Conservation (phyloP, 2,888 invertebrate genomes). For the Tenthredo distinguenda region DNA sequence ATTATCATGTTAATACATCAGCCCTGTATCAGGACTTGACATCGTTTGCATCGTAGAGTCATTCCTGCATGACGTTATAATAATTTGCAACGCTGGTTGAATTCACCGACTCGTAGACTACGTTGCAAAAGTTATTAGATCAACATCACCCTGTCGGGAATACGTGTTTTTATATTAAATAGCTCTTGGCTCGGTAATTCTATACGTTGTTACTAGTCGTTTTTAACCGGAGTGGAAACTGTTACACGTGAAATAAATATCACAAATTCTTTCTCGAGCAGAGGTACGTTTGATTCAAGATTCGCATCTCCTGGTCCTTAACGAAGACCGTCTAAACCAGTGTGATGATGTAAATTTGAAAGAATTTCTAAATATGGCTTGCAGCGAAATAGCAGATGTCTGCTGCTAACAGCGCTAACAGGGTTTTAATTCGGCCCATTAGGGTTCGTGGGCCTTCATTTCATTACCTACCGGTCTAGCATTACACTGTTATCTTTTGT, state of each 20-base stretch:
- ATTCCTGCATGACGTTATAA: constrained; percentile 8
- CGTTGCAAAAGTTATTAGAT: background rate
- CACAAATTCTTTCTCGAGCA: background rate
- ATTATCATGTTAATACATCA: constrained; percentile 44
- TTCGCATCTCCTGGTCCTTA: background rate
- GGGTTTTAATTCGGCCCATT: constrained; percentile 58
- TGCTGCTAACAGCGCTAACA: constrained; percentile 53
- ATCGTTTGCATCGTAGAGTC: constrained; percentile 24
- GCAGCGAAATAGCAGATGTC: constrained; percentile 51
- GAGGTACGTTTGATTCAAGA: background rate
- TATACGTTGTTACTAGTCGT: background rate
- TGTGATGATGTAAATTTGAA: constrained; percentile 16
- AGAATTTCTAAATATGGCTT: constrained; percentile 17
- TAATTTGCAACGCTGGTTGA: background rate
- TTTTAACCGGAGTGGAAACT: background rate
- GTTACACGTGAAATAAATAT: background rate
- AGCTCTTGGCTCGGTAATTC: background rate
- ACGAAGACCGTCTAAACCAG: background rate
- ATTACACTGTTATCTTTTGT: constrained; percentile 56
- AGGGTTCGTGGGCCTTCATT: constrained; percentile 57
- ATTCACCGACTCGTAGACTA: background rate
- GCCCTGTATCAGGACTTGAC: constrained; percentile 19
- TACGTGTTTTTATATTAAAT: background rate
- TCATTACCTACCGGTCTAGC: constrained; percentile 56
- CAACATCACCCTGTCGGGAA: background rate